Evolutionary conservation across 2,797 vertebrate genomes (phyloP).

Genomic region (Gorsachius magnificus): DNA sequence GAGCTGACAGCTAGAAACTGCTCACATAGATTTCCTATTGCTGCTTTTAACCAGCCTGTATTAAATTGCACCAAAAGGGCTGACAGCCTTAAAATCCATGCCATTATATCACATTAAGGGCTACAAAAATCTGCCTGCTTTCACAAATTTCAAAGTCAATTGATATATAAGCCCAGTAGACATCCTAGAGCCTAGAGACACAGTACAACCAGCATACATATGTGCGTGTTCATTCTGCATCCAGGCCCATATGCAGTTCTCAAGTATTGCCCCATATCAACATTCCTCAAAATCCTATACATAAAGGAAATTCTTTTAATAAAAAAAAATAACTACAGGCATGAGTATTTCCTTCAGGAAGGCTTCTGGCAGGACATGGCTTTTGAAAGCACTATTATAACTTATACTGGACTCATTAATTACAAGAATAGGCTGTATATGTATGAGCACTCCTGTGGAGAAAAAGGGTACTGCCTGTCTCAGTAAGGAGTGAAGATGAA

Average conservation of each 20-base stretch:
- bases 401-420: not conserved
- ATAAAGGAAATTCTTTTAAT: not conserved
- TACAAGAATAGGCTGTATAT: not conserved
- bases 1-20: conserved; percentile 70
- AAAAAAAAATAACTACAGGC: not conserved
- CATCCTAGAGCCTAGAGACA: not conserved
- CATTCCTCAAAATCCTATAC: not conserved
- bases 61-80: conserved; percentile 68
- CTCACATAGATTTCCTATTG: conserved; percentile 73
- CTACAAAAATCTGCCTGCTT: conserved; percentile 39
- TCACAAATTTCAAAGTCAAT: conserved; percentile 50
- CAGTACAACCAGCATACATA: not conserved
- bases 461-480: not conserved
- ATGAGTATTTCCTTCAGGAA: not conserved
- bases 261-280: not conserved
- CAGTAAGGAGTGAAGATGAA: not conserved
- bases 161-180: not conserved
- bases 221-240: not conserved
- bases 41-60: conserved; percentile 53
- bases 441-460: not conserved
- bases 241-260: not conserved
- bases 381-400: not conserved
- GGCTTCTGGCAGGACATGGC: not conserved
- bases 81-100: conserved; percentile 53
- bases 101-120: conserved; percentile 25